phyloP scores from a whole-genome alignment of 2,113 vertebrate genomes.

The Callipepla californica region DNA sequence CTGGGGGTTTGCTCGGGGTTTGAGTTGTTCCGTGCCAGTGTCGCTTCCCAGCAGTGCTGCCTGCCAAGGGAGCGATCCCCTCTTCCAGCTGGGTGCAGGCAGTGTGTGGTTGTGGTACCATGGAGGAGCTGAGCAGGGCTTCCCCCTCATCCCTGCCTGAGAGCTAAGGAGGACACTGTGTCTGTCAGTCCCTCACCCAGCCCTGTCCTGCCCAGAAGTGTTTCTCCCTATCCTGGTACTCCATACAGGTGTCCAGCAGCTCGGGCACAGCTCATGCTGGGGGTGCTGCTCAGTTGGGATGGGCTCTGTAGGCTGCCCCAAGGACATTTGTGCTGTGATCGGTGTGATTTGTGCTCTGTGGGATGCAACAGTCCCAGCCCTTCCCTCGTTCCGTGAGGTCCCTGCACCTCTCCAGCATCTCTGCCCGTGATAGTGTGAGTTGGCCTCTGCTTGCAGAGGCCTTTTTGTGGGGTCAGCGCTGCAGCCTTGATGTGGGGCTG shows the following conservation, averaged over 20 bases:
- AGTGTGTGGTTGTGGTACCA: too few relatives aligned
- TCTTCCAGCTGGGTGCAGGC: neutral
- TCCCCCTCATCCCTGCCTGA: neutral
- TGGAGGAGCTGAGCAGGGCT: neutral
- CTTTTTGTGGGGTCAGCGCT: neutral
- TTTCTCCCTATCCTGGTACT: neutral
- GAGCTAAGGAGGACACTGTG: neutral
- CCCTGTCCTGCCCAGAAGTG: neutral
- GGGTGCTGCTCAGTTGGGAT: neutral
- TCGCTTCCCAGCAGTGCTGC: neutral
- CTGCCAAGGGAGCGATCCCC: neutral
- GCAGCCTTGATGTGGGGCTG: neutral
- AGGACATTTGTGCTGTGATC: neutral
- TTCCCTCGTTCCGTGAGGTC: neutral
- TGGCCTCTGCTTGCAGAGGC: neutral
- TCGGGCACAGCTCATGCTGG: neutral
- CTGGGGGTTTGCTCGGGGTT: neutral
- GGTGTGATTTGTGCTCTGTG: rapidly evolving
- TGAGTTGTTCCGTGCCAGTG: rapidly evolving
- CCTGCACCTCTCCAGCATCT: neutral
- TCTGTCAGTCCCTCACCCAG: neutral
- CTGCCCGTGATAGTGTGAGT: neutral
- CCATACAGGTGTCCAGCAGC: neutral
- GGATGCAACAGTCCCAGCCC: neutral
- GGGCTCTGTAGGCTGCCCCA: neutral